A percentile compares a stretch with the other conserved stretches of the same genome.
Evolutionary conservation across 2,113 vertebrate species (phyloP).

Genomic region (Ammodytes dubius): DNA sequence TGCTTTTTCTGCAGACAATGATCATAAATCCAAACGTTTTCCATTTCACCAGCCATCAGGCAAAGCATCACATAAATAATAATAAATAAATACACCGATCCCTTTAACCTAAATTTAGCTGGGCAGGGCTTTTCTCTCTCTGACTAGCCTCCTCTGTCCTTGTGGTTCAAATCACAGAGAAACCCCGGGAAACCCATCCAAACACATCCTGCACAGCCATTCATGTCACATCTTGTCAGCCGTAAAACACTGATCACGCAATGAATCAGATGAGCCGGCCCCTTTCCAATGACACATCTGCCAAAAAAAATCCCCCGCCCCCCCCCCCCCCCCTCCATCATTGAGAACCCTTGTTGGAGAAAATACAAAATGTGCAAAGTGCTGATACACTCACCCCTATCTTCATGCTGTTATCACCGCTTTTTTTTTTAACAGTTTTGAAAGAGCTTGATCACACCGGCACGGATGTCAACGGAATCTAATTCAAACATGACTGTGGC

Average conservation of each 20-base stretch:
- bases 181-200: slow-evolving; percentile 19
- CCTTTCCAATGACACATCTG: slow-evolving; percentile 35
- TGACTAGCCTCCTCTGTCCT: slow-evolving; percentile 1
- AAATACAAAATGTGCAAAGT: slow-evolving; percentile 19
- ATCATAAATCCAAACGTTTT: slow-evolving; percentile 6
- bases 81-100: slow-evolving; percentile 3
- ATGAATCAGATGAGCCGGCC: slow-evolving; percentile 40
- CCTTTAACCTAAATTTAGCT: slow-evolving; percentile 24
- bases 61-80: slow-evolving; percentile 26
- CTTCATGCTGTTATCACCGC: slow-evolving; percentile 11
- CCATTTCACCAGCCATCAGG: background rate
- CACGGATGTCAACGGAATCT: background rate
- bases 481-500: slow-evolving; percentile 27
- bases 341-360: slow-evolving; percentile 21
- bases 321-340: background rate
- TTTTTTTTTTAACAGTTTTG: slow-evolving; percentile 36
- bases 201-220: slow-evolving; percentile 29
- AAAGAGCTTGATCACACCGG: slow-evolving; percentile 11
- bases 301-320: slow-evolving; percentile 32
- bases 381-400: background rate
- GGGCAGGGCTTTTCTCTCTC: background rate
- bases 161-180: slow-evolving; percentile 49
- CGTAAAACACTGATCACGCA: slow-evolving; percentile 42
- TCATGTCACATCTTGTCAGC: slow-evolving; percentile 56
- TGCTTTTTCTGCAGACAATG: slow-evolving; percentile 15